Base-by-base conservation (phyloP, 64 coral and sea anemone genomes). In the Trachythela sp. region DNA sequence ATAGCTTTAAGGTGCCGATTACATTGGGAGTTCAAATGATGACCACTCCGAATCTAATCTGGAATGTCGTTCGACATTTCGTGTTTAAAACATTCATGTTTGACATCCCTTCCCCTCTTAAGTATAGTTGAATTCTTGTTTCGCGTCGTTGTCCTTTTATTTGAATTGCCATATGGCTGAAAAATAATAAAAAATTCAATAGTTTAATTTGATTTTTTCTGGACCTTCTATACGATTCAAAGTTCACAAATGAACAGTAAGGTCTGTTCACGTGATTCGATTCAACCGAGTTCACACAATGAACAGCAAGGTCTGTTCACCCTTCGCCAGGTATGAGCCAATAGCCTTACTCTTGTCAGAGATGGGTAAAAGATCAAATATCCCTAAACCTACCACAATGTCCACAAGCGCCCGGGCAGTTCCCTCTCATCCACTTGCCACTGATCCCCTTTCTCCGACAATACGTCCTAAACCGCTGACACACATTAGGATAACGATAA, bases 401-500 rank as follows among this genome's bases (percentile, higher is more conserved):
- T 80, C 75, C 75, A 38, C 75, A 80, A 29, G 33, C 14, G 15
- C 35, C 37, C 37, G 75, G 75, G 35, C 75, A 80, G 30, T 80
- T 80, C 15, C 37, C 37, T 80, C 75, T 80, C 75, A 80, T 80
- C 75, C 75, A 80, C 30, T 37, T 80, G 3, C 75, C 75, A 20
- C 75, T 80, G 75, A 39, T 39, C 20, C 75, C 75, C 13, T 35
- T 20, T 80, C 37, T 80, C 0, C 75, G 75, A 39, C 75, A 80
- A 80, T 80, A 80, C 8, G 75, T 39, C 15, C 9, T 35, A 18
- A 80, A 80, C 20, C 31, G 31, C 31, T 8, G 13, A 36, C 75
- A 80, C 30, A 39, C 37, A 22, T 37, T 36, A 15, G 75, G 75
- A 39, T 37, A 80, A 9, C 75, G 31, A 0, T 37, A 6, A 10